A percentile compares a stretch with the other conserved stretches of the same genome.
Evolutionary conservation across 2,888 invertebrate species (phyloP).

Genomic region (Caenorhabditis zanzibari): DNA sequence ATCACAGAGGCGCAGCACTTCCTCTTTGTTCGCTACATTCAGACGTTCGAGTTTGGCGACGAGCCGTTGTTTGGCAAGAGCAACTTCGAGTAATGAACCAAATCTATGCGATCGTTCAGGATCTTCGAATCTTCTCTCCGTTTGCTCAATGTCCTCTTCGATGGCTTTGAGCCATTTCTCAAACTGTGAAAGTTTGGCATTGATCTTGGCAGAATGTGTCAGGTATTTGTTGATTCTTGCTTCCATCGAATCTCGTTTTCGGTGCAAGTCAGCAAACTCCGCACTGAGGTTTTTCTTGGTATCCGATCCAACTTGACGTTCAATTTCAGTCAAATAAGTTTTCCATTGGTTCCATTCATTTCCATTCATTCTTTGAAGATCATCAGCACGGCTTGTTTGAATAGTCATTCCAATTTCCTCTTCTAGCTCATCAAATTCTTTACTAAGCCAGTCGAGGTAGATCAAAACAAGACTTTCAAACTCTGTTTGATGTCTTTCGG

Average conservation of each 20-base stretch:
- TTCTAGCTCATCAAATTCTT: constrained; percentile 68
- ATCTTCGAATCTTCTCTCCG: constrained; percentile 50
- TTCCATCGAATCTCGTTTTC: constrained; percentile 71
- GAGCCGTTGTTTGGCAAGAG: constrained; percentile 68
- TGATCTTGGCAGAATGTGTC: constrained; percentile 70
- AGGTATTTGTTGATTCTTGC: constrained; percentile 71
- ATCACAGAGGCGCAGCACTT: constrained; percentile 69
- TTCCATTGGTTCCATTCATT: constrained; percentile 72
- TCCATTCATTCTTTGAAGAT: constrained; percentile 65
- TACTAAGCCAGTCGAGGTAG: constrained; percentile 70
- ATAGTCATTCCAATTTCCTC: constrained; percentile 70
- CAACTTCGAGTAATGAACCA: constrained; percentile 48
- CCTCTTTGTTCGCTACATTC: constrained; percentile 71
- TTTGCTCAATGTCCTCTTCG: constrained; percentile 65
- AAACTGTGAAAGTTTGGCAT: constrained; percentile 77
- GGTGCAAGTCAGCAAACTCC: constrained; percentile 74
- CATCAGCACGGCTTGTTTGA: constrained; percentile 64
- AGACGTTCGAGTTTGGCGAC: constrained; percentile 74
- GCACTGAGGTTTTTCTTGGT: constrained; percentile 64
- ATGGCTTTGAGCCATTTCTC: constrained; percentile 78
- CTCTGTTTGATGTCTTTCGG: constrained; percentile 47
- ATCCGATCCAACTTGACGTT: constrained; percentile 66
- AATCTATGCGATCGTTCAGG: constrained; percentile 60
- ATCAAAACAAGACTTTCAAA: constrained; percentile 62
- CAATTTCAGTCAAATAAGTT: constrained; percentile 68